phyloP scores from a whole-genome alignment of 2,113 vertebrate genomes.

The Hippolais icterina region DNA sequence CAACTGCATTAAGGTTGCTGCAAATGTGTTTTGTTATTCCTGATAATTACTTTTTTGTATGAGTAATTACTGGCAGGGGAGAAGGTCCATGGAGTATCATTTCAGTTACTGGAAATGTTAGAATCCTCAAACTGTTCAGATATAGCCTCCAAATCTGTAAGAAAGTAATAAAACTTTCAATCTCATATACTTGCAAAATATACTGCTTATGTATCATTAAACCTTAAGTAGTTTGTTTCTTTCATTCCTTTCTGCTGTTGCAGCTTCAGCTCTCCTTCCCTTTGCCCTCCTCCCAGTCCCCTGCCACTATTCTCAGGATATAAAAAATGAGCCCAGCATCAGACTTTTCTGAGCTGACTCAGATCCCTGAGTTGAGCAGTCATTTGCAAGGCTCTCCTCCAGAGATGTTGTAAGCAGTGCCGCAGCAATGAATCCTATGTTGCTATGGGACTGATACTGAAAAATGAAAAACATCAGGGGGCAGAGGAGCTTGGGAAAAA shows the following conservation, averaged over 20 bases:
- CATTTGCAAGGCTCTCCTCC: neutral
- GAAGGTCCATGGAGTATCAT: neutral
- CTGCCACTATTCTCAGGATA: neutral
- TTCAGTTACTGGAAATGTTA: constrained; percentile 32
- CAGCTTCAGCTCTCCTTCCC: neutral
- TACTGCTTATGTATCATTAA: neutral
- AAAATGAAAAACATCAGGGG: constrained; percentile 52
- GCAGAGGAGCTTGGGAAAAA: constrained; percentile 65
- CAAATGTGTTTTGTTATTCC: constrained; percentile 32
- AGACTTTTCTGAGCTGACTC: neutral
- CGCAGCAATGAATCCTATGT: constrained; percentile 39
- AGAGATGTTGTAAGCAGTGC: neutral
- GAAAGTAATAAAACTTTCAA: neutral
- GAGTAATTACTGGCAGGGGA: constrained; percentile 25
- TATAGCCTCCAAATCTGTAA: neutral
- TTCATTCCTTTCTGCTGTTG: constrained; percentile 13
- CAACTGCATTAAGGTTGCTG: constrained; percentile 16
- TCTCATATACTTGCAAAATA: neutral
- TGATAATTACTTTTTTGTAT: neutral
- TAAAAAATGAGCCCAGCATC: neutral
- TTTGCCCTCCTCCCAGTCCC: neutral
- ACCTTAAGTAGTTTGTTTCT: neutral
- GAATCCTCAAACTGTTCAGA: neutral
- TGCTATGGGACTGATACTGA: constrained; percentile 46
- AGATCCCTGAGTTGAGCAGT: neutral